Conservation (phyloP, 2,113 vertebrate genomes). For the Agelaius tricolor region DNA sequence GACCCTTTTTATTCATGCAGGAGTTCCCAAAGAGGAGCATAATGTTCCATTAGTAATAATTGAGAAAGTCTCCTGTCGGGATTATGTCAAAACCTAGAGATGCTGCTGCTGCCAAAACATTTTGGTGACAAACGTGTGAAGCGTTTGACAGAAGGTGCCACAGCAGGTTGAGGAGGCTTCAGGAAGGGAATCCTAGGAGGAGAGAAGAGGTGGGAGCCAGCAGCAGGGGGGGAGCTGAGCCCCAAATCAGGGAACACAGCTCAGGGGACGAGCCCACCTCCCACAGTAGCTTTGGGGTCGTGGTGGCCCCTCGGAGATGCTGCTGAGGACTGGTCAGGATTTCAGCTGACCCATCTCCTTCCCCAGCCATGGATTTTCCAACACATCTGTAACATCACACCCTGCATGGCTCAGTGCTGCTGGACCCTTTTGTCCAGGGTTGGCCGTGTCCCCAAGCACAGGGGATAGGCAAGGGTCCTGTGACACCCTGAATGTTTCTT, state of each 20-base stretch:
- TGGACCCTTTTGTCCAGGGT: background rate
- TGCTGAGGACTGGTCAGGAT: background rate
- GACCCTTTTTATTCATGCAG: constrained; percentile 84
- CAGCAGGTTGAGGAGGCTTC: constrained; percentile 60
- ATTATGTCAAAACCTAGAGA: constrained; percentile 82
- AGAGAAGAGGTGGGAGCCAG: constrained; percentile 9
- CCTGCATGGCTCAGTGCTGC: background rate
- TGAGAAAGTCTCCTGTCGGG: constrained; percentile 77
- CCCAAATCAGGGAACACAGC: background rate
- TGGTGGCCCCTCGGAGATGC: background rate
- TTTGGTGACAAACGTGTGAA: constrained; percentile 76
- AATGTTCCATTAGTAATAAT: constrained; percentile 84
- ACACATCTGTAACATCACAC: background rate
- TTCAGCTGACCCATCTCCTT: background rate
- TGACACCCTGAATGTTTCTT: background rate
- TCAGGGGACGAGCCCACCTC: background rate
- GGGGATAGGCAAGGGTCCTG: background rate
- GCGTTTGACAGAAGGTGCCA: constrained; percentile 76
- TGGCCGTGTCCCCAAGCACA: background rate
- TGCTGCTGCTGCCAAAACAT: constrained; percentile 83
- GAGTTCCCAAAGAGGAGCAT: constrained; percentile 76
- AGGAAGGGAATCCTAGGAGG: constrained; percentile 42
- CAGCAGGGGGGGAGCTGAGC: background rate
- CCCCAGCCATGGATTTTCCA: background rate
- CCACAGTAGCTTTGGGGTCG: background rate